Evolutionary conservation across 2,888 invertebrate genomes (phyloP), one percentile per base, ranked within the genome.

Genomic region (Nyleta sp.): DNA sequence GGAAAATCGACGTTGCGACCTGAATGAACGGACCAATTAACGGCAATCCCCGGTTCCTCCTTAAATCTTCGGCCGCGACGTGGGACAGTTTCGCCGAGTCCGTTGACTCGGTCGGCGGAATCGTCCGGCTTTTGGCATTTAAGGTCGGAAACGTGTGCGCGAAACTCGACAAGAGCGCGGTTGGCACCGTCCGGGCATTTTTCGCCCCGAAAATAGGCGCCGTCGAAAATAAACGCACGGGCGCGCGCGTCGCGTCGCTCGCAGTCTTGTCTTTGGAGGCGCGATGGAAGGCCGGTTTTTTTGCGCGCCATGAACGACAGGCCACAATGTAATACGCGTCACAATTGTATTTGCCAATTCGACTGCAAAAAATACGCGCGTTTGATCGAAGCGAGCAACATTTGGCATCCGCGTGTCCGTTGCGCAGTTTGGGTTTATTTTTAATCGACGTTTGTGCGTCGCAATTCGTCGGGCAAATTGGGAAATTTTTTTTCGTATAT

Each of bases 121-220:
- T 74, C 22, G 40, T 15, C 15, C 67, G 38, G 28, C 62, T 73
- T 72, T 78, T 78, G 79, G 65, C 71, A 79, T 79, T 79, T 79
- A 71, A 74, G 74, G 74, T 74, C 71, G 55, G 65, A 59, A 74
- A 74, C 68, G 57, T 52, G 68, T 60, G 53, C 57, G 65, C 78
- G 73, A 81, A 73, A 72, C 64, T 64, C 59, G 80, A 74, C 73
- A 72, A 80, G 75, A 78, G 79, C 79, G 74, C 59, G 64, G 80
- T 84, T 85, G 87, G 85, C 85, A 84, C 62, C 80, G 80, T 55
- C 57, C 64, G 74, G 71, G 59, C 76, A 84, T 85, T 84, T 82
- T 82, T 81, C 76, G 33, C 79, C 80, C 80, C 81, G 70, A 82
- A 75, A 87, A 87, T 85, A 73, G 57, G 59, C 57, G 81, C 78